Base-by-base conservation (phyloP, 2,888 invertebrate genomes). In the Smittia sp. region DNA sequence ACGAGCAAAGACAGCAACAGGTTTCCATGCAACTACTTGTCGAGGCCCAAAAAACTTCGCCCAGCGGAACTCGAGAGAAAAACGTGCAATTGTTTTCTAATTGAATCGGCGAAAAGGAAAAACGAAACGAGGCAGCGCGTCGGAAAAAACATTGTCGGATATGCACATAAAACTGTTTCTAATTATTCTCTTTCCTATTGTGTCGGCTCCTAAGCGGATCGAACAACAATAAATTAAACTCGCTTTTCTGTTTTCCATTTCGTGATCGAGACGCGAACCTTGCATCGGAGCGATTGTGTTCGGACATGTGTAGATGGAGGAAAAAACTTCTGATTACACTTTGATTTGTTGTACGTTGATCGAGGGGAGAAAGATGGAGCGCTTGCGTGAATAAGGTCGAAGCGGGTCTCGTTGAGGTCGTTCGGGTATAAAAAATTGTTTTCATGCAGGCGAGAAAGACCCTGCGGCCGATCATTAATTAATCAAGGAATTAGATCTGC, bases 331-430 rank as follows among this genome's bases (percentile, higher is more conserved):
- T 46, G 15, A n/a, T 46, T 46, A 46, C 11, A 46, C 15, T 13
- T 46, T 46, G 11, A 13, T 46, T 2, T 6, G n/a, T 46, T 46
- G 15, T 6, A n/a, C 15, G n/a, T 46, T 46, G n/a, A 46, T 46
- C 46, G 11, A n/a, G 46, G 46, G n/a, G 11, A 38, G 38, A 38
- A 38, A 46, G 46, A 46, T 7, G n/a, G n/a, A 46, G 15, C 6
- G 32, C 3, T 46, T 46, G 46, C 46, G 46, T 46, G 46, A 46
- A 46, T 46, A 46, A 46, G 46, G 46, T 46, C 46, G 46, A 46
- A 46, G 11, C 32, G 9, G 15, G 15, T 46, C 46, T 46, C 32
- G 46, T 46, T n/a, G 46, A 46, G 46, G 46, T 46, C 46, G 11
- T 11, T 46, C n/a, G 15, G 46, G 11, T n/a, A n/a, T n/a, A n/a